phyloP scores from a whole-genome alignment of 1,140 invertebrate species.

The Drosophila saltans region DNA sequence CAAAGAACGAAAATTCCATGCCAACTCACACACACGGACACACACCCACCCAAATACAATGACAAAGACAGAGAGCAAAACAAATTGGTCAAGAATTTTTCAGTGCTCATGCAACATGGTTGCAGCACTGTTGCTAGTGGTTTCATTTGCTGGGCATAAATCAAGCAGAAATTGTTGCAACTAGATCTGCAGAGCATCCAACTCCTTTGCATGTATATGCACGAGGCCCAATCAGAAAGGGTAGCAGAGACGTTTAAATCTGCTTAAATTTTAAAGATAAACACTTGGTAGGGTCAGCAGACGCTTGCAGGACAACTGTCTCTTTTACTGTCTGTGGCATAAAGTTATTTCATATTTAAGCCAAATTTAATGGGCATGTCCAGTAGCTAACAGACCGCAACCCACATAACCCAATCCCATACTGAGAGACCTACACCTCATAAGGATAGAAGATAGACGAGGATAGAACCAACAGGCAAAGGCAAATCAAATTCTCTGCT shows the following conservation, averaged over 20 bases:
- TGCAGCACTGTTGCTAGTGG: slow-evolving; percentile 41
- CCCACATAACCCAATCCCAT: background rate
- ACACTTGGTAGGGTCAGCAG: slow-evolving; percentile 43
- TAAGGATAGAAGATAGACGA: background rate
- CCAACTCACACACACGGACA: slow-evolving; percentile 5
- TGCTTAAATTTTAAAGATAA: slow-evolving; percentile 66
- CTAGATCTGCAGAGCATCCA: background rate
- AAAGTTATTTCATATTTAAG: slow-evolving; percentile 60
- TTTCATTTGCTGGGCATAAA: slow-evolving; percentile 69
- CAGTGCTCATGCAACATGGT: slow-evolving; percentile 19
- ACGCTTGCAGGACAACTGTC: slow-evolving; percentile 2
- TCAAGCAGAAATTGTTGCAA: slow-evolving; percentile 57
- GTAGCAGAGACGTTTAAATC: slow-evolving; percentile 30
- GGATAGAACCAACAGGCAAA: background rate
- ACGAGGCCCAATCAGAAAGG: slow-evolving; percentile 18
- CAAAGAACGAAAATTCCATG: slow-evolving; percentile 25
- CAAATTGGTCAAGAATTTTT: slow-evolving; percentile 65
- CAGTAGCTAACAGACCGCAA: slow-evolving; percentile 30
- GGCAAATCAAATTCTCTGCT: slow-evolving; percentile 49
- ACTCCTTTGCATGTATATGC: too few relatives aligned
- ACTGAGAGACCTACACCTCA: background rate
- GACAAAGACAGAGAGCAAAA: slow-evolving; percentile 23
- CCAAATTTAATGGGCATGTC: slow-evolving; percentile 61
- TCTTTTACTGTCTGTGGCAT: slow-evolving; percentile 8
- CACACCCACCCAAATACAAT: slow-evolving; percentile 12